phyloP scores from a whole-genome alignment of 35 echinoderm and acorn worm species.

The Hemicentrotus pulcherrimus region DNA sequence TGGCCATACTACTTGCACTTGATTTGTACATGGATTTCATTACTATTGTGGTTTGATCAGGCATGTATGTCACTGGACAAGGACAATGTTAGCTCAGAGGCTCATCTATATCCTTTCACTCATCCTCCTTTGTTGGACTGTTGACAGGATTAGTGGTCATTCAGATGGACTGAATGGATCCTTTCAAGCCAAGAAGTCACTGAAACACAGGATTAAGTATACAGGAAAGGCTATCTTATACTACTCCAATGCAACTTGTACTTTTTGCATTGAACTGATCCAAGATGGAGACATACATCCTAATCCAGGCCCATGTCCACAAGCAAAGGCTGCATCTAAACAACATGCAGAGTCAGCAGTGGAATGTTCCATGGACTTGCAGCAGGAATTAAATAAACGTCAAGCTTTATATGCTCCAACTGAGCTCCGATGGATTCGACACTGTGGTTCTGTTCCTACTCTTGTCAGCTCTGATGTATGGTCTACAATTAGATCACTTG shows the following conservation, averaged over 20 bases:
- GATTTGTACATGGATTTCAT: background rate
- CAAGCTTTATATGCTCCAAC: background rate
- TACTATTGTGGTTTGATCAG: background rate
- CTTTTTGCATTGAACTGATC: background rate
- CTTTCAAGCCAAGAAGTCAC: background rate
- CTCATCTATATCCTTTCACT: background rate
- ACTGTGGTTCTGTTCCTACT: background rate
- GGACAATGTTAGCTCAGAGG: background rate
- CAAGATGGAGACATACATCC: constrained; percentile 31
- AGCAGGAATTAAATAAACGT: background rate
- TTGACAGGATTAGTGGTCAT: background rate
- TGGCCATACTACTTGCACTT: background rate
- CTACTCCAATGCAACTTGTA: background rate
- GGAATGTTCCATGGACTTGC: background rate
- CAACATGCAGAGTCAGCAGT: background rate
- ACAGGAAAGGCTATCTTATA: background rate
- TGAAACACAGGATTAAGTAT: background rate
- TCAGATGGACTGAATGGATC: background rate
- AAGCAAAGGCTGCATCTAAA: background rate
- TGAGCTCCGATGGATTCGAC: background rate
- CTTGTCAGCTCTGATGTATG: background rate
- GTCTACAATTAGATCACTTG: constrained; percentile 8
- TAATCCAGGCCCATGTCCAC: background rate
- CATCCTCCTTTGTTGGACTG: background rate
- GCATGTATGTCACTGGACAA: background rate